Base-by-base conservation (phyloP, 2,113 vertebrate species). In the Conger conger region DNA sequence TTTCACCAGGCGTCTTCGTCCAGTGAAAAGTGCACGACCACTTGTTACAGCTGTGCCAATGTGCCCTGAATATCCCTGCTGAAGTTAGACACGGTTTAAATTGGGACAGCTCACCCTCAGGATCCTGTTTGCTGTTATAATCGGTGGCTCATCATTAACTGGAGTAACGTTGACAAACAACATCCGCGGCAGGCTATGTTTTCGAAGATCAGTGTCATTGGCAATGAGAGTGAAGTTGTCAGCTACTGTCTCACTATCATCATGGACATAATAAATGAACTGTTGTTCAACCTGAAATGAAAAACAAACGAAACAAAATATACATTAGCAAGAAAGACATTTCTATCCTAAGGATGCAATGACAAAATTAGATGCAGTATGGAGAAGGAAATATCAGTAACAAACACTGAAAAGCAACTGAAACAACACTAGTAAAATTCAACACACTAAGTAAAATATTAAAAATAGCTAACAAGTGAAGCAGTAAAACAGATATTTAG, bases 191-290 rank as follows among this genome's bases (percentile, higher is more conserved):
- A 92, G 92, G 88, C 97, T 98, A 89, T 93, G 94, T 90, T 98
- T 99, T 91, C 94, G 91, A 84, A 97, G 87, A 79, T 95, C 94
- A 0, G 93, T 96, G 91, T 93, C 96, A 82, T 96, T 98, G 84
- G 95, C 96, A 86, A 95, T 86, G 53, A 98, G 79, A 37, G 95
- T 97, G 89, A 98, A 98, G 90, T 82, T 94, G 90, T 98, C 98
- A 76, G 90, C 86, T 27, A 89, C 87, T 0, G 94, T 95, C 91
- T 98, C 95, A 0, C 96, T 97, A 86, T 91, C 92, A 91, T 97
- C 96, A 30, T 98, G 97, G 84, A 97, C 88, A 84, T 96, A 99
- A 90, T 95, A 96, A 88, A 98, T 96, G 82, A 96, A 93, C 89
- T 96, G 95, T 50, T 97, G 94, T 78, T 97, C 96, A 90, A 99